Base-by-base conservation (phyloP, 1,140 invertebrate genomes). In the Bombus terrestris region DNA sequence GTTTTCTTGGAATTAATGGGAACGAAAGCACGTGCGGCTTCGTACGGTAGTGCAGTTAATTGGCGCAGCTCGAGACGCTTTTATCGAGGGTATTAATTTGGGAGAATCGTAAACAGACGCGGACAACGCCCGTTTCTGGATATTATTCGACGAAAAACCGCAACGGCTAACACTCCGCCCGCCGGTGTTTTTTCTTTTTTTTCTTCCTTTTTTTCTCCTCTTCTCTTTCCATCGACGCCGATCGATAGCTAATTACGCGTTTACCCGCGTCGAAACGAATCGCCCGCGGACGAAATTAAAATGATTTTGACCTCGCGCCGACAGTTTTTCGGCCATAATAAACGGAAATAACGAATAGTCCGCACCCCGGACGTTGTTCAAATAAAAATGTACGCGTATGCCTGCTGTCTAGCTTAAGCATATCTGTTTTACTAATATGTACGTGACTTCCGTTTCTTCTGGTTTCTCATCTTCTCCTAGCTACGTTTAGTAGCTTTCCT, bases 211-310 rank as follows among this genome's bases (percentile, higher is more conserved):
- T 57, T 57, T 32, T 37, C 37, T 25, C 3, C 28, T 25, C 15
- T 57, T 62, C 57, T n/a, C 37, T 59, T 25, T 76, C 12, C 5
- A n/a, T 59, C 53, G 22, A 9, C 25, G 37, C 66, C 47, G 76
- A 69, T 79, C 64, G 76, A 89, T 90, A 84, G 77, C 88, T 90
- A 89, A 89, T 90, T 89, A 87, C 88, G 82, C 85, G 73, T 90
- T 90, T 89, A 84, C 76, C 41, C 80, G 77, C 32, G n/a, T 32
- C 88, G 81, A 77, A 77, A 37, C 39, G 76, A 90, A 87, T 89
- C 75, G 68, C 35, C 64, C 32, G 80, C 66, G 74, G 83, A 80
- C 88, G 88, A 89, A 89, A 89, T 89, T 89, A 89, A 88, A 89
- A 89, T 89, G 84, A 85, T 80, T 85, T 85, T 53, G 39, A 80